These are phyloP conservation scores for Laothoe populi DNA, from an alignment of 2,888 invertebrate genomes.

Conservation along the genomic window DNA sequence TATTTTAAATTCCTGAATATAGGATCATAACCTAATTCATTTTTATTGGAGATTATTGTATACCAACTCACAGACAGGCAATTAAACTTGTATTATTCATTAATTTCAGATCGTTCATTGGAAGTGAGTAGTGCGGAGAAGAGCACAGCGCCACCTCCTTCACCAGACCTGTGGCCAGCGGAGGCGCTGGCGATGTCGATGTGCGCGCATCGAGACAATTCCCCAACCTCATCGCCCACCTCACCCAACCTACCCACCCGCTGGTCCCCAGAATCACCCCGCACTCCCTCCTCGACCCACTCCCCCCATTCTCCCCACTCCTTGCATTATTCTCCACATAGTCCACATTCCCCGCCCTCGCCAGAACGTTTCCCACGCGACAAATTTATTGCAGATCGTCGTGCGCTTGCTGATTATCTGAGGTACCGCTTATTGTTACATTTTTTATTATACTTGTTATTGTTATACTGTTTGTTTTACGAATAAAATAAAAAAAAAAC, in stretches of 20 bases:
- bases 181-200: constrained; percentile 35
- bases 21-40: no score
- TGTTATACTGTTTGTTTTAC: no score
- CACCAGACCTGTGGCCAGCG: constrained; percentile 27
- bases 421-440: constrained; percentile 31
- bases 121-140: constrained; percentile 12
- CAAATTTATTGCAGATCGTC: constrained; percentile 56
- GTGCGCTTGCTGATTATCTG: constrained; percentile 41
- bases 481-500: no score
- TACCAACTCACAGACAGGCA: no score
- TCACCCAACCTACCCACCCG: constrained; percentile 36
- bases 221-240: background rate
- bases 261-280: constrained; percentile 27
- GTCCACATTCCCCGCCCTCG: constrained; percentile 20
- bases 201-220: background rate
- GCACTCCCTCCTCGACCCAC: constrained; percentile 36
- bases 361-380: constrained; percentile 41
- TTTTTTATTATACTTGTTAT: no score
- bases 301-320: constrained; percentile 37
- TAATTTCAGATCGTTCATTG: constrained; percentile 37
- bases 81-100: no score
- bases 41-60: no score
- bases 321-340: constrained; percentile 22
- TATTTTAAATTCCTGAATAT: no score
- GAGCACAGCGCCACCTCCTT: constrained; percentile 15